Percentiles rank a stretch among this genome's conserved stretches.
Evolutionary conservation across 2,888 invertebrate genomes (phyloP).

Genomic region (Anarsia innoxiella): DNA sequence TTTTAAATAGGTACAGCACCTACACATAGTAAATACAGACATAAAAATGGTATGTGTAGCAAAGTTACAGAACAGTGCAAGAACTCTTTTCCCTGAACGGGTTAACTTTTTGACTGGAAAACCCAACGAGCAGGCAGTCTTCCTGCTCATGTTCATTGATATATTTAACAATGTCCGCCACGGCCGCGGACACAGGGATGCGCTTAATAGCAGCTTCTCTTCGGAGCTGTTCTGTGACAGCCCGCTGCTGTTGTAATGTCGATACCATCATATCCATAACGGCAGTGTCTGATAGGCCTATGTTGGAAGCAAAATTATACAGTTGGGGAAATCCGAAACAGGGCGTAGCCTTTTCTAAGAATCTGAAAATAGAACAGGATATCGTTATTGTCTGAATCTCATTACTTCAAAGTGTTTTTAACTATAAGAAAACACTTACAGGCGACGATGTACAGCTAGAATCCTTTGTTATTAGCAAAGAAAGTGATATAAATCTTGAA

Average conservation of each 20-base stretch:
- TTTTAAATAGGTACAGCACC: no score
- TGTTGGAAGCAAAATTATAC: constrained; percentile 76
- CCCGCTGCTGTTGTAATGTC: constrained; percentile 94
- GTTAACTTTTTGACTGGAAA: constrained; percentile 95
- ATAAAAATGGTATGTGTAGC: no score
- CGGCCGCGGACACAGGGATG: constrained; percentile 91
- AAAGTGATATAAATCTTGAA: no score
- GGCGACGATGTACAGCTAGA: no score
- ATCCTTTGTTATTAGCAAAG: no score
- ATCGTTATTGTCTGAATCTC: no score
- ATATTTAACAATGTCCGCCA: constrained; percentile 93
- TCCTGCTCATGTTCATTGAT: constrained; percentile 94
- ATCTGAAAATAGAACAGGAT: no score
- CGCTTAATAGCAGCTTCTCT: constrained; percentile 92
- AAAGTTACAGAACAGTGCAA: constrained; percentile 84
- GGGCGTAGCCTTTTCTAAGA: constrained; percentile 72
- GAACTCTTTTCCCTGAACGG: constrained; percentile 96
- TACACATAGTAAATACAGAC: no score
- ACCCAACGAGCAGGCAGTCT: constrained; percentile 94
- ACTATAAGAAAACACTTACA: no score
- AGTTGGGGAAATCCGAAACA: constrained; percentile 42
- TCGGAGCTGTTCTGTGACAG: constrained; percentile 93
- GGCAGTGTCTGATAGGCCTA: constrained; percentile 92
- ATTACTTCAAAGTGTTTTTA: no score
- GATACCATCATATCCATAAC: constrained; percentile 96